Conservation (phyloP, 2,888 invertebrate species). For the Plusia festucae region DNA sequence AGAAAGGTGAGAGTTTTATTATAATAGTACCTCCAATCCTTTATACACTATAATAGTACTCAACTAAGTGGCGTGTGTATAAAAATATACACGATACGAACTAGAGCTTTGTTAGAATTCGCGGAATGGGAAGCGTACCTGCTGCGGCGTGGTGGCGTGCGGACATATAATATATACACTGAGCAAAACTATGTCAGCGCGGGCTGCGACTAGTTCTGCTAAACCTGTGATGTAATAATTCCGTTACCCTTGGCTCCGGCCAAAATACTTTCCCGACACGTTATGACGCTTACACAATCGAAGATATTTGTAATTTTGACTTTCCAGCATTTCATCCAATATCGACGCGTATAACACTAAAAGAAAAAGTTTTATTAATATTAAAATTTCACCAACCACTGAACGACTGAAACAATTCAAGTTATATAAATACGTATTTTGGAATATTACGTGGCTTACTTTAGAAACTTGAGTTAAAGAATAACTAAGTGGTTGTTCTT, state of each 20-base stretch:
- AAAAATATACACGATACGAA: neutral
- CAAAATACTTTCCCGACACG: slow-evolving; percentile 52
- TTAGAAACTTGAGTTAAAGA: slow-evolving; percentile 1
- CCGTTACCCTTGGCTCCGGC: slow-evolving; percentile 29
- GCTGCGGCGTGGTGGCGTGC: slow-evolving; percentile 10
- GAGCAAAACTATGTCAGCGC: slow-evolving; percentile 31
- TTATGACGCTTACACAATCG: slow-evolving; percentile 53
- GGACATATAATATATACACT: slow-evolving; percentile 20
- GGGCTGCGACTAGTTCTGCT: slow-evolving; percentile 16
- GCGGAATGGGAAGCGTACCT: slow-evolving; percentile 30
- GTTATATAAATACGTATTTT: slow-evolving; percentile 27
- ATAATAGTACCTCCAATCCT: neutral
- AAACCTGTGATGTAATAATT: slow-evolving; percentile 49
- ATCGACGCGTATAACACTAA: slow-evolving; percentile 26
- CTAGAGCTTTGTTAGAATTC: slow-evolving; percentile 32
- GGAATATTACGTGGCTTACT: slow-evolving; percentile 6
- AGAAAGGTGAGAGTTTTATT: neutral
- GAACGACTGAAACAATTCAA: slow-evolving; percentile 29
- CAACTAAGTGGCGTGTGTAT: neutral
- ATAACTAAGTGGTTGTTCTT: slow-evolving; percentile 4
- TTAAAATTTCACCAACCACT: slow-evolving; percentile 23
- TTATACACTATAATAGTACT: neutral
- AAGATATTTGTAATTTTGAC: slow-evolving; percentile 51
- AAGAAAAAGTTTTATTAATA: slow-evolving; percentile 50
- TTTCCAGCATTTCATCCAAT: slow-evolving; percentile 46